Evolutionary conservation across 2,113 vertebrate species (phyloP).

Genomic region (Ornithorhynchus anatinus): DNA sequence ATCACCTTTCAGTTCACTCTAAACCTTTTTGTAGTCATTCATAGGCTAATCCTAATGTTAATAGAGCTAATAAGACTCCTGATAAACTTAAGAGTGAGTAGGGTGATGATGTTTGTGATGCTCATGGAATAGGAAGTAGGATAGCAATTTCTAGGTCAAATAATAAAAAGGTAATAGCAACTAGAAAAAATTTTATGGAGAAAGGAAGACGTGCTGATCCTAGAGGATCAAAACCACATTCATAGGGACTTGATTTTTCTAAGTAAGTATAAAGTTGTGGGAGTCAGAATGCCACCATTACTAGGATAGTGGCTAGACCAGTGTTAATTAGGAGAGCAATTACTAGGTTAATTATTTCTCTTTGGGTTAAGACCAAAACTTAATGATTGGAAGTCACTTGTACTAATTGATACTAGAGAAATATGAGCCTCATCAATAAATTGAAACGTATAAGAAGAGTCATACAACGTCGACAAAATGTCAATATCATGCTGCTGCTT

Average conservation of each 20-base stretch:
- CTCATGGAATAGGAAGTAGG: background rate
- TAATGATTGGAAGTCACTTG: slow-evolving; percentile 48
- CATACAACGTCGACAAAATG: slow-evolving; percentile 53
- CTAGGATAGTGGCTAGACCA: accelerated
- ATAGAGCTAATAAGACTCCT: background rate
- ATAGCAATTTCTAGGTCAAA: slow-evolving; percentile 47
- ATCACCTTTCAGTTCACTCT: slow-evolving; percentile 40
- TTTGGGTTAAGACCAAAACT: background rate
- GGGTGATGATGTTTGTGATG: accelerated
- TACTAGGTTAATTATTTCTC: background rate
- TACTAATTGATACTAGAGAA: slow-evolving; percentile 32
- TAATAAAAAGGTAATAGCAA: slow-evolving; percentile 13
- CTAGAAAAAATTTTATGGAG: slow-evolving; percentile 42
- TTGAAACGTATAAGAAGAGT: slow-evolving; percentile 35
- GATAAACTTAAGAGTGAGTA: accelerated
- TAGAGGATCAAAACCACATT: slow-evolving; percentile 20
- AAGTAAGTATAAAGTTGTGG: background rate
- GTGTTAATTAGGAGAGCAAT: accelerated
- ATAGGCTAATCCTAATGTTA: slow-evolving; percentile 39
- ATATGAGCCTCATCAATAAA: slow-evolving; percentile 54
- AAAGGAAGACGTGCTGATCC: slow-evolving; percentile 22
- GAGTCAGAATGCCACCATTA: background rate
- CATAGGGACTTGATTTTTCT: slow-evolving; percentile 31
- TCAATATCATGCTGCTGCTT: slow-evolving; percentile 55
- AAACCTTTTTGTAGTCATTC: slow-evolving; percentile 48